Evolutionary conservation across 37 sponge, comb jelly and placozoan species (phyloP).

Genomic region (Tethya wilhelma): DNA sequence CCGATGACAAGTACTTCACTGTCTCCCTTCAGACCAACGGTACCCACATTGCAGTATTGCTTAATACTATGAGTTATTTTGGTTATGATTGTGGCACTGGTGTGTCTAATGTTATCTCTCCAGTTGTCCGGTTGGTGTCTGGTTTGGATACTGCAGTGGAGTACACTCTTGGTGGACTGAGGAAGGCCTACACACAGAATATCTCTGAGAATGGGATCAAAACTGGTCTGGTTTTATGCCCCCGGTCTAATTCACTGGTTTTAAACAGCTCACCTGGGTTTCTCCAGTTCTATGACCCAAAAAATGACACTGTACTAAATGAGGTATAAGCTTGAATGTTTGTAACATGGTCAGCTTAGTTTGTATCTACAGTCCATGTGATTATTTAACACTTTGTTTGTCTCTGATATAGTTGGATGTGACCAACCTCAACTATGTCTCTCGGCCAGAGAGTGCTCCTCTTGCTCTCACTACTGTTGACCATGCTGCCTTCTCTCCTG

Average conservation of each 20-base stretch:
- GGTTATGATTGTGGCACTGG: too few relatives aligned
- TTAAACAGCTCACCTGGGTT: slow-evolving; percentile 80
- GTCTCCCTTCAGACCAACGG: slow-evolving; percentile 75
- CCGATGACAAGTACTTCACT: slow-evolving; percentile 57
- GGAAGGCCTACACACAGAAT: slow-evolving; percentile 26
- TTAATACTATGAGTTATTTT: too few relatives aligned
- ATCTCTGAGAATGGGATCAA: slow-evolving; percentile 54
- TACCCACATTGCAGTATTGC: too few relatives aligned
- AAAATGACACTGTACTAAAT: not conserved
- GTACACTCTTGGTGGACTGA: slow-evolving; percentile 49
- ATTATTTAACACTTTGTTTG: not conserved
- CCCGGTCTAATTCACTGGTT: slow-evolving; percentile 50
- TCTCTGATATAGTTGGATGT: slow-evolving; percentile 66
- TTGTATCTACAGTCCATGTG: not conserved
- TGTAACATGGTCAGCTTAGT: not conserved
- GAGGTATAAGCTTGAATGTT: not conserved
- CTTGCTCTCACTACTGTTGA: slow-evolving; percentile 66
- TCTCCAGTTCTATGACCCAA: slow-evolving; percentile 77
- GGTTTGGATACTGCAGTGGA: slow-evolving; percentile 57
- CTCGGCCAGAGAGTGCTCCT: slow-evolving; percentile 62
- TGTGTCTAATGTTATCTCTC: not conserved
- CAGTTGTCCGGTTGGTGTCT: slow-evolving; percentile 72
- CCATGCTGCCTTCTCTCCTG: slow-evolving; percentile 76
- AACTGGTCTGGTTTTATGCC: slow-evolving; percentile 69
- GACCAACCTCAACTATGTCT: slow-evolving; percentile 81